A percentile compares a stretch with the other conserved stretches of the same genome.
phyloP scores from a whole-genome alignment of 2,888 invertebrate species.

The Anthrax anthrax region DNA sequence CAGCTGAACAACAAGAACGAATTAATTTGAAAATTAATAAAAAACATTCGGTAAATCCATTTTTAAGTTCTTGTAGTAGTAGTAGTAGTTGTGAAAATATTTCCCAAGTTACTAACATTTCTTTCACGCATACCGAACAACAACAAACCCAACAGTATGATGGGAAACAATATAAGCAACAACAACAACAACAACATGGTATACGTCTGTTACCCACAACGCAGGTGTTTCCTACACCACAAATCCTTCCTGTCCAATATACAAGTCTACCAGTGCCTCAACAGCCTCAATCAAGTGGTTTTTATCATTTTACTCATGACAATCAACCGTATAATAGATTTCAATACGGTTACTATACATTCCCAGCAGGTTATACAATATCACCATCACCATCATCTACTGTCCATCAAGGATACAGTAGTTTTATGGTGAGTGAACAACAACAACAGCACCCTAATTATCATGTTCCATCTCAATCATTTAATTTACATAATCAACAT shows the following conservation, averaged over 20 bases:
- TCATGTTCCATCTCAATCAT: background rate
- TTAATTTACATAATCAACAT: background rate
- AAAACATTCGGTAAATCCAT: slow-evolving; percentile 30
- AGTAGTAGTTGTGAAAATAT: slow-evolving; percentile 5
- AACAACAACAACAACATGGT: slow-evolving; percentile 9
- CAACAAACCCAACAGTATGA: background rate
- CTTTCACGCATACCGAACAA: slow-evolving; percentile 9
- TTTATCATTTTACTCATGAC: slow-evolving; percentile 12
- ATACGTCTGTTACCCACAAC: slow-evolving; percentile 20
- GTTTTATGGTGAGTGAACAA: slow-evolving; percentile 31
- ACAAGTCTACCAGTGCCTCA: slow-evolving; percentile 32
- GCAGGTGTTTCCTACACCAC: slow-evolving; percentile 32
- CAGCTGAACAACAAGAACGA: background rate
- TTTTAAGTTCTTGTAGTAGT: slow-evolving; percentile 21
- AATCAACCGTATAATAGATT: slow-evolving; percentile 5
- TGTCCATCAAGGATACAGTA: slow-evolving; percentile 12
- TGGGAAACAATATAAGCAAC: slow-evolving; percentile 5
- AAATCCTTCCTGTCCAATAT: slow-evolving; percentile 35
- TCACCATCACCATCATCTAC: slow-evolving; percentile 15
- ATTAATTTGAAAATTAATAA: background rate
- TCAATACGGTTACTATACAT: slow-evolving; percentile 2
- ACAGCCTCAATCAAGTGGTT: slow-evolving; percentile 19
- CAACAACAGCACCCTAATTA: slow-evolving; percentile 2
- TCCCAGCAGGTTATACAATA: slow-evolving; percentile 5
- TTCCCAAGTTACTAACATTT: slow-evolving; percentile 15